phyloP scores from a whole-genome alignment of 2,113 vertebrate species.

The Lepidothrix coronata region DNA sequence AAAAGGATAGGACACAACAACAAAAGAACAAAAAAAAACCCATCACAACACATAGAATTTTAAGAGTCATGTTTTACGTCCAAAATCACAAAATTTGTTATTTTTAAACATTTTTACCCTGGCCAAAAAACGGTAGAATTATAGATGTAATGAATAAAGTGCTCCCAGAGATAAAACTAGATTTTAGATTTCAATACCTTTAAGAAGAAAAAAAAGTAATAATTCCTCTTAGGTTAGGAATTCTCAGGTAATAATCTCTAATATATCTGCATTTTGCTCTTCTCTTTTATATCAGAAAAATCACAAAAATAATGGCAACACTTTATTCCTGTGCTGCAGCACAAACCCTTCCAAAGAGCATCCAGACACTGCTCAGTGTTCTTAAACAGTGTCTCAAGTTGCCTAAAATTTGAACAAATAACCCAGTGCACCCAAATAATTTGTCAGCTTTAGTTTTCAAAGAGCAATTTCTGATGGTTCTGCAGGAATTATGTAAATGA shows the following conservation, averaged over 20 bases:
- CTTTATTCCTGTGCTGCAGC: neutral
- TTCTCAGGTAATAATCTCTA: neutral
- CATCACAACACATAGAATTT: neutral
- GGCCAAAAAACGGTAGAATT: neutral
- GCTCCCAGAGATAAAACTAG: neutral
- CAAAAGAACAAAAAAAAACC: accelerated
- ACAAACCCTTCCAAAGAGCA: neutral
- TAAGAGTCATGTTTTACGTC: neutral
- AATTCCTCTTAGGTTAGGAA: neutral
- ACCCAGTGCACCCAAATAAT: neutral
- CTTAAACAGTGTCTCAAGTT: neutral
- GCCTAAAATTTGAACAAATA: neutral
- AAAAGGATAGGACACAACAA: accelerated
- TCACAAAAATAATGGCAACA: neutral
- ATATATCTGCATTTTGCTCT: neutral
- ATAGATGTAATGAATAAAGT: neutral
- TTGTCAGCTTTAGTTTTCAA: neutral
- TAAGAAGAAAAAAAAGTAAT: neutral
- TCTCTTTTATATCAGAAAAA: neutral
- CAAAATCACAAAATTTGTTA: neutral
- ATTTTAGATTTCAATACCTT: neutral
- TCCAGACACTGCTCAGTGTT: accelerated
- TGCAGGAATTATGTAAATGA: neutral
- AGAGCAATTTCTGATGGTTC: neutral
- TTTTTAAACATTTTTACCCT: neutral